These are phyloP conservation scores for Brachionus manjavacas DNA, from an alignment of 1,140 invertebrate genomes.

Conservation along the genomic window DNA sequence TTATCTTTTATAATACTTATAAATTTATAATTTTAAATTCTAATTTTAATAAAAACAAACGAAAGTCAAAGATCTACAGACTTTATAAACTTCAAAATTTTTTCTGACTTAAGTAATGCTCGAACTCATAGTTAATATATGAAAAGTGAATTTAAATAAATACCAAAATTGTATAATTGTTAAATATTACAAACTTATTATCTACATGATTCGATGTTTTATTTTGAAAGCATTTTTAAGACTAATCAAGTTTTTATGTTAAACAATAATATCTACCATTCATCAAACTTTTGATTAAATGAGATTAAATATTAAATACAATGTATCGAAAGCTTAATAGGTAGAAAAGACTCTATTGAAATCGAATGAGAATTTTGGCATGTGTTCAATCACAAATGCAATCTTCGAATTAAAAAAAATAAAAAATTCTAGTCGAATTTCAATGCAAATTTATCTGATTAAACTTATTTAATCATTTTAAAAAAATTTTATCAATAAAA, in stretches of 20 bases:
- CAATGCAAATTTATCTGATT: neutral
- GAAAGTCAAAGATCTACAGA: too few species aligned
- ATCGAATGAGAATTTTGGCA: neutral
- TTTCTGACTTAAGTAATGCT: neutral
- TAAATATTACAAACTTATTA: neutral
- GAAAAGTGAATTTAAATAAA: neutral
- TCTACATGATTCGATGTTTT: neutral
- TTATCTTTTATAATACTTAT: too few species aligned
- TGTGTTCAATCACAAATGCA: neutral
- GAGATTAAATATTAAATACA: conserved; percentile 11
- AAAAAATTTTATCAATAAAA: neutral
- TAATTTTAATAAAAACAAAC: too few species aligned
- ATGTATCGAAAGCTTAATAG: conserved; percentile 4
- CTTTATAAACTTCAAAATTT: too few species aligned
- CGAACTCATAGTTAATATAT: neutral
- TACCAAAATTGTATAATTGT: neutral
- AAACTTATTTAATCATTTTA: conserved; percentile 2
- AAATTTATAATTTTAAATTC: too few species aligned
- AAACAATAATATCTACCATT: conserved; percentile 14
- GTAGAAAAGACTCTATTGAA: neutral
- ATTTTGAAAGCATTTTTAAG: neutral
- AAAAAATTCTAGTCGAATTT: neutral
- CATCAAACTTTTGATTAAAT: conserved; percentile 28
- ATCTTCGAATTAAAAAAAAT: neutral
- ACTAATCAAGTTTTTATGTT: neutral